Percentiles rank a stretch among this genome's conserved stretches.
Evolutionary conservation across 2,113 vertebrate genomes (phyloP).

Genomic region (Thermophis baileyi): DNA sequence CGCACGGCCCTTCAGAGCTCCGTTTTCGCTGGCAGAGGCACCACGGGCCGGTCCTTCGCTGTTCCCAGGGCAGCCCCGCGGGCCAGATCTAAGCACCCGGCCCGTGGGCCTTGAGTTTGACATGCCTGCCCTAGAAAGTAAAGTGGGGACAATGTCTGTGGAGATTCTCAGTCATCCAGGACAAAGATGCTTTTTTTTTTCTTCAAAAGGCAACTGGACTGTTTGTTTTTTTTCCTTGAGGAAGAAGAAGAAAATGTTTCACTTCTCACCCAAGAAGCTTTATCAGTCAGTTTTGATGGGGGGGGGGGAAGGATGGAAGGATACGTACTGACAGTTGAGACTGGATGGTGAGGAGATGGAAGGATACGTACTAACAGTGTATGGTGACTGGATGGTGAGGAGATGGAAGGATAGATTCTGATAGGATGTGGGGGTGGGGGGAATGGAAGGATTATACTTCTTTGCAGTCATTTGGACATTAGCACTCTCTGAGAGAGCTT

Average conservation of each 20-base stretch:
- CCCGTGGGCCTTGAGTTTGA: too few species aligned
- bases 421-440: too few species aligned
- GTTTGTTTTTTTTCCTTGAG: background rate
- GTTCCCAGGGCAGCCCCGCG: too few species aligned
- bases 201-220: background rate
- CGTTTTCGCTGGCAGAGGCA: too few species aligned
- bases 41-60: too few species aligned
- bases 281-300: background rate
- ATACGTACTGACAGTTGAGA: background rate
- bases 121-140: background rate
- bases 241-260: background rate
- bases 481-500: background rate
- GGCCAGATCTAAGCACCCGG: too few species aligned
- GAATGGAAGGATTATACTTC: background rate
- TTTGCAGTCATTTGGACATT: background rate
- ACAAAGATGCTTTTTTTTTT: background rate
- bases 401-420: background rate
- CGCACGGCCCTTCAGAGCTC: too few species aligned
- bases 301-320: background rate
- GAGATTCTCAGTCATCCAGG: background rate
- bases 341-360: background rate
- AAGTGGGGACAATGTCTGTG: background rate
- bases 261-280: background rate
- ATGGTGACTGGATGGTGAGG: background rate
- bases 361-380: background rate